These are phyloP conservation scores for Acronicta aceris DNA, from an alignment of 2,888 invertebrate genomes.

Conservation along the genomic window DNA sequence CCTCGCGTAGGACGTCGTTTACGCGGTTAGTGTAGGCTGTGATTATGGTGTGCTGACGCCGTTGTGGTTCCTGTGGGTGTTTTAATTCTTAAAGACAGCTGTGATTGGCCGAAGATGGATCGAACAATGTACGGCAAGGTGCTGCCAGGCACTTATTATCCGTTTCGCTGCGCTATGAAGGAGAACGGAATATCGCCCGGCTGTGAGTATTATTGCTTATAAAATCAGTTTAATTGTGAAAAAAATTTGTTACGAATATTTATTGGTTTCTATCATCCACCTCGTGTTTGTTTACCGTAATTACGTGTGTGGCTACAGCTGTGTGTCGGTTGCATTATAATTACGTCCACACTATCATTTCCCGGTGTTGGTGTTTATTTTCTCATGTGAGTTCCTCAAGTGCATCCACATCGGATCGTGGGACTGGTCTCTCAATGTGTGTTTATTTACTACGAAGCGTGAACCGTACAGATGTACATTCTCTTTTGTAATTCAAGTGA, in stretches of 20 bases:
- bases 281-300: conserved; percentile 47
- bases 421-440: conserved; percentile 46
- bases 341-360: conserved; percentile 58
- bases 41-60: conserved; percentile 85
- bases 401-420: conserved; percentile 62
- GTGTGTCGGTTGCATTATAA: conserved; percentile 46
- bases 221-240: conserved; percentile 44
- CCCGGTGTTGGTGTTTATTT: conserved; percentile 73
- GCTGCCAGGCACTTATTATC: conserved; percentile 95
- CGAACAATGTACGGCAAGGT: conserved; percentile 97
- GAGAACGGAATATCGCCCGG: conserved; percentile 95
- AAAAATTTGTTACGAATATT: conserved; percentile 31
- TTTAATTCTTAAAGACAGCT: conserved; percentile 79
- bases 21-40: conserved; percentile 77
- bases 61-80: conserved; percentile 82
- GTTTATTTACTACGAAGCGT: conserved; percentile 64
- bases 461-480: conserved; percentile 49
- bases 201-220: conserved; percentile 91
- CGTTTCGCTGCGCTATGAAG: conserved; percentile 95
- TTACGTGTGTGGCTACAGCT: conserved; percentile 36
- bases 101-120: conserved; percentile 91
- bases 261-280: conserved; percentile 26
- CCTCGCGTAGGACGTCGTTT: conserved; percentile 71
- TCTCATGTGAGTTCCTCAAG: conserved; percentile 67
- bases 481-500: conserved; percentile 68